Base-by-base conservation (phyloP, 2,113 vertebrate genomes). In the Mormyrus iriodes region DNA sequence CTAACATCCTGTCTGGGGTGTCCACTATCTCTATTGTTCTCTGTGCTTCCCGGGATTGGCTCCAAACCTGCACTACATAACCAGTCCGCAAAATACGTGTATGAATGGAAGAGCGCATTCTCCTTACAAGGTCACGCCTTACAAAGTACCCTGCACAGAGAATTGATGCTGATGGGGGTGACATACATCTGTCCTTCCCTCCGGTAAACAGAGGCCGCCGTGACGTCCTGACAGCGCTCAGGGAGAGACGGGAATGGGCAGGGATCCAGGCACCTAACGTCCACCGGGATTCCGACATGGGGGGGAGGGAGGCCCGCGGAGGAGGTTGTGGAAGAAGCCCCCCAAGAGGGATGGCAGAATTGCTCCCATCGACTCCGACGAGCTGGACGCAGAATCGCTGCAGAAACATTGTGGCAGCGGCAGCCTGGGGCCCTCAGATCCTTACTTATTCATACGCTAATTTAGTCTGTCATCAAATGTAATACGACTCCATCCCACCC, bases 391-490 rank as follows among this genome's bases (percentile, higher is more conserved):
- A 79, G 73, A 42, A 42, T 79, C 61, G 35, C 73, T 79, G 31
- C 31, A 42, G 73, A 79, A 79, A 79, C 35, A 42, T 79, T 5
- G 42, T 19, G 42, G 73, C 73, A 8, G 69, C 0, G 0, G 73
- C 35, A 79, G 35, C 73, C 73, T 19, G 31, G 73, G 73, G 73
- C 13, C 65, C 35, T 39, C 15, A 42, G 31, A 79, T 42, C 35
- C 73, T 79, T 7, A 42, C 12, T 21, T 79, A 79, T 79, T 79
- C 73, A 79, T 79, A 79, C 39, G 73, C 73, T 79, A 79, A 79
- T 79, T 79, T 79, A 79, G 73, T 6, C 73, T 79, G 73, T 19
- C 73, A 79, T 79, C 73, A 79, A 79, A 79, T 79, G 73, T 79
- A 79, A 79, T 79, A 5, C 42, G 35, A 79, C 73, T 42, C 73